A percentile compares a stretch with the other conserved stretches of the same genome.
Conservation (phyloP, 2,113 vertebrate species). For the Antidorcas marsupialis region DNA sequence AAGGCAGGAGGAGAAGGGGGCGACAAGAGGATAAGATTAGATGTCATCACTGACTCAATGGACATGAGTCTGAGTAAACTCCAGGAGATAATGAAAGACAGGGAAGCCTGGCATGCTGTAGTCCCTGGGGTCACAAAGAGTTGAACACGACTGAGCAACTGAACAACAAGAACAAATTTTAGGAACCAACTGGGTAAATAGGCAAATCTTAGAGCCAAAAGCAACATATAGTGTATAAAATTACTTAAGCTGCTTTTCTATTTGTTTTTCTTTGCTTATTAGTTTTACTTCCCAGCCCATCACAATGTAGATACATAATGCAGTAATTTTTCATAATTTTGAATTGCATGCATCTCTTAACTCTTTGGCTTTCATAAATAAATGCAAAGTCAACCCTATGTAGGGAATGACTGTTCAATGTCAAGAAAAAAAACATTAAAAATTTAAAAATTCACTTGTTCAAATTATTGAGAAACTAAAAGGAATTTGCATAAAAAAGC, state of each 20-base stretch:
- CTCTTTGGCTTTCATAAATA: not conserved
- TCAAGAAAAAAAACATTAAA: not conserved
- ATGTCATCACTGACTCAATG: not conserved
- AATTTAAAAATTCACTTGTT: conserved; percentile 41
- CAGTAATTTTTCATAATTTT: conserved; percentile 15
- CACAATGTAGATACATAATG: not conserved
- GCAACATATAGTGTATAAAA: not conserved
- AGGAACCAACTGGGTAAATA: not conserved
- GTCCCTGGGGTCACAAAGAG: not conserved
- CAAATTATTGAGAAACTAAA: conserved; percentile 1
- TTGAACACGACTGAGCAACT: not conserved
- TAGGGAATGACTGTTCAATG: not conserved
- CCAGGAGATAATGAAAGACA: not conserved
- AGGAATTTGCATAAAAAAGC: not conserved
- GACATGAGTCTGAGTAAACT: not conserved
- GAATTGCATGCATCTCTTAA: not conserved
- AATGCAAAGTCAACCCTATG: not conserved
- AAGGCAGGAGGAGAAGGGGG: not conserved
- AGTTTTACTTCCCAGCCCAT: not conserved
- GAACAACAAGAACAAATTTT: not conserved
- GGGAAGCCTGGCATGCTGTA: not conserved
- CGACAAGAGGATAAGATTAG: not conserved
- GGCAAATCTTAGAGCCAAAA: not conserved
- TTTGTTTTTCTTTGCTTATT: conserved; percentile 15
- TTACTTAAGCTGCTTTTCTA: not conserved